These are phyloP conservation scores for Lasius platythorax DNA, from an alignment of 2,888 invertebrate species.

Conservation along the genomic window DNA sequence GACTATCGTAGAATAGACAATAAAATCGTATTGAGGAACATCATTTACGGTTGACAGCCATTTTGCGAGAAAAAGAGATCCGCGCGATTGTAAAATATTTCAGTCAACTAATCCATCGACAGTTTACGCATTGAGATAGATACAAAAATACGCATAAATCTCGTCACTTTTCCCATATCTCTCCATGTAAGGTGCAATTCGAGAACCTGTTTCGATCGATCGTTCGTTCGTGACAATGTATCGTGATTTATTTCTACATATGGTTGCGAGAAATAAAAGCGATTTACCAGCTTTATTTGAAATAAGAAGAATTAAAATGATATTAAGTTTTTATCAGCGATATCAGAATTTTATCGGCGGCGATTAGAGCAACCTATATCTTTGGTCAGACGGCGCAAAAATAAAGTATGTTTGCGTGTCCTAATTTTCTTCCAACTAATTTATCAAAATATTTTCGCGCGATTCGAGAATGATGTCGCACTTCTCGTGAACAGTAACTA, in stretches of 20 bases:
- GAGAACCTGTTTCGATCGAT: background rate
- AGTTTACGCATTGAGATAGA: background rate
- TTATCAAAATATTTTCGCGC: background rate
- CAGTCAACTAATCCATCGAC: background rate
- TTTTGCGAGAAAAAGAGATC: slow-evolving; percentile 51
- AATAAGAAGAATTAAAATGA: background rate
- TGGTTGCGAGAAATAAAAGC: background rate
- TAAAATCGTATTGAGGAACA: slow-evolving; percentile 49
- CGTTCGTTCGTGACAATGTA: background rate
- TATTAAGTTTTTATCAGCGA: background rate
- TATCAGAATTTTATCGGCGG: background rate
- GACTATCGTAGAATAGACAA: slow-evolving; percentile 34
- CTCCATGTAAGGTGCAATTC: background rate
- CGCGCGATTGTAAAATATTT: slow-evolving; percentile 55
- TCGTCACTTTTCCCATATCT: background rate
- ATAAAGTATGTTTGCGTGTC: background rate
- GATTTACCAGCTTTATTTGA: background rate
- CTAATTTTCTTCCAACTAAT: slow-evolving; percentile 2
- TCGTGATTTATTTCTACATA: background rate
- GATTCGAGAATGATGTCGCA: background rate
- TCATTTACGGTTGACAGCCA: slow-evolving; percentile 50
- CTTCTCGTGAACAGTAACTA: background rate
- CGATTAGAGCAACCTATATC: background rate
- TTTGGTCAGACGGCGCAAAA: background rate
- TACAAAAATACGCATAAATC: background rate